Evolutionary conservation across 2,888 invertebrate species (phyloP).

Genomic region (Epinotia nisella): DNA sequence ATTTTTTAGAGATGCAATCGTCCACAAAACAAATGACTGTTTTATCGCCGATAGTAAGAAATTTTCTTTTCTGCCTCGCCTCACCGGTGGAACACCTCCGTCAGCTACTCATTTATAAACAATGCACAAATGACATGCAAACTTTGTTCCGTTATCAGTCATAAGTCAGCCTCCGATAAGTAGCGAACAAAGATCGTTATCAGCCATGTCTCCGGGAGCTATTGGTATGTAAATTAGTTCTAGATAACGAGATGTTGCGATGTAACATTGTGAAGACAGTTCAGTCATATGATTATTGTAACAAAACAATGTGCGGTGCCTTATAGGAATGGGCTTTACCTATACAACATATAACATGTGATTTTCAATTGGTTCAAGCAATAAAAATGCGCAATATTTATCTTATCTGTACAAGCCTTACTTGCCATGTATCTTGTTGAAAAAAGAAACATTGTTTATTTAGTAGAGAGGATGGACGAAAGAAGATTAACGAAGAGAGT

Average conservation of each 20-base stretch:
- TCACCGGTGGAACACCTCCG: neutral
- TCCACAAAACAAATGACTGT: neutral
- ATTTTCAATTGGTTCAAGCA: neutral
- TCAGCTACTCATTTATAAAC: constrained; percentile 4
- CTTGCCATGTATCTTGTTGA: neutral
- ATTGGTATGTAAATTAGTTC: constrained; percentile 53
- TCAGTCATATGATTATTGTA: constrained; percentile 5
- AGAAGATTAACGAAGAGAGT: too few relatives aligned
- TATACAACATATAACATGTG: too few relatives aligned
- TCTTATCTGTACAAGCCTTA: neutral
- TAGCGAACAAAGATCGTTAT: constrained; percentile 59
- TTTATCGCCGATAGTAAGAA: neutral
- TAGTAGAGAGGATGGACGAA: too few relatives aligned
- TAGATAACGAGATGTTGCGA: constrained; percentile 49
- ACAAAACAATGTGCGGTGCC: neutral
- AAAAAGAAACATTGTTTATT: too few relatives aligned
- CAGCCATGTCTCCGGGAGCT: constrained; percentile 40
- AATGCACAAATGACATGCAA: constrained; percentile 6
- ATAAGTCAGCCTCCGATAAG: constrained; percentile 49
- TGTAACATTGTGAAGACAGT: constrained; percentile 7
- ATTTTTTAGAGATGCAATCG: too few relatives aligned
- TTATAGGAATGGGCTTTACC: neutral
- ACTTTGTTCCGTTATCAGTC: constrained; percentile 26
- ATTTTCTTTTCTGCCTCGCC: neutral
- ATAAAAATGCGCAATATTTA: neutral